These are phyloP conservation scores for Apis florea DNA, from an alignment of 1,140 invertebrate genomes.

Conservation along the genomic window DNA sequence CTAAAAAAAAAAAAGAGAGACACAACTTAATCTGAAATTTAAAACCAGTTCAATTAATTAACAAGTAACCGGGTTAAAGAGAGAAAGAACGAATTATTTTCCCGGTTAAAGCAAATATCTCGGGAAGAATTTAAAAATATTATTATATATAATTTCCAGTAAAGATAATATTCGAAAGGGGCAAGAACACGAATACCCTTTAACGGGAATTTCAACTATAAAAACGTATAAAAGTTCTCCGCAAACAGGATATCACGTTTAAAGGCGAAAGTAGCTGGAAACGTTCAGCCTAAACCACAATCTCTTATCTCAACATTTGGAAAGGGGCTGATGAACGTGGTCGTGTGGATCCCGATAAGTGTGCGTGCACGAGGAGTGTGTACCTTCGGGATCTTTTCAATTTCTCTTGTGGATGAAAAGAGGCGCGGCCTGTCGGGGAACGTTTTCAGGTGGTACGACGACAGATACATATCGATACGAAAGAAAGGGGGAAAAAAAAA, in stretches of 20 bases:
- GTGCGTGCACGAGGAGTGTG: background rate
- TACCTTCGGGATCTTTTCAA: constrained; percentile 29
- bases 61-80: too few relatives aligned
- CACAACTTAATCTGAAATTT: too few relatives aligned
- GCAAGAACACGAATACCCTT: background rate
- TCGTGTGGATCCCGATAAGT: too few relatives aligned
- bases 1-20: too few relatives aligned
- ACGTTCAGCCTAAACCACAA: background rate
- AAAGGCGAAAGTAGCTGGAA: background rate
- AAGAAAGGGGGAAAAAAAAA: too few relatives aligned
- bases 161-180: background rate
- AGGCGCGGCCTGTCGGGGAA: constrained; percentile 35
- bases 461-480: constrained; percentile 23
- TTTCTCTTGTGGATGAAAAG: constrained; percentile 20
- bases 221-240: background rate
- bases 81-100: background rate
- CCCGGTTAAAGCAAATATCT: background rate
- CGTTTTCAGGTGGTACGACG: constrained; percentile 49
- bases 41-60: too few relatives aligned
- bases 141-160: background rate
- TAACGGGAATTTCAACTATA: background rate
- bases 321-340: background rate
- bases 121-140: background rate
- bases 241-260: background rate
- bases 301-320: constrained; percentile 21